phyloP scores from a whole-genome alignment of 2,113 vertebrate species.

The Rhynchomys soricoides region DNA sequence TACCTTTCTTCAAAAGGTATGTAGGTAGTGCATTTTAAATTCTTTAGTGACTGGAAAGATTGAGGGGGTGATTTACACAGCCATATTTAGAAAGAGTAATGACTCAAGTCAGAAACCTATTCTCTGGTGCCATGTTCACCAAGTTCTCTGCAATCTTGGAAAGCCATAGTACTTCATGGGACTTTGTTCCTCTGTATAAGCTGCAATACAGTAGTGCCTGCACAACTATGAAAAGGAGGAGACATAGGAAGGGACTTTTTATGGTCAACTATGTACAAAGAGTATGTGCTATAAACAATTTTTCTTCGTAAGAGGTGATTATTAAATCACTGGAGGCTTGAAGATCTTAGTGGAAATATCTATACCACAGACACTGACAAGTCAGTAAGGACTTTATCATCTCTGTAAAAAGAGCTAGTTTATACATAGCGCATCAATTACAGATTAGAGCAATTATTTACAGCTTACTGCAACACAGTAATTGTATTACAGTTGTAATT shows the following conservation, averaged over 20 bases:
- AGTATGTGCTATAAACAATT: neutral
- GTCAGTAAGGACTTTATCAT: neutral
- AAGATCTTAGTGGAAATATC: neutral
- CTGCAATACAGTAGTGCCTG: neutral
- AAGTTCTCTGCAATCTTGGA: neutral
- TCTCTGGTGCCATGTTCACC: neutral
- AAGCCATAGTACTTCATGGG: neutral
- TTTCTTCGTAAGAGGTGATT: neutral
- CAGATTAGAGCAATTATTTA: neutral
- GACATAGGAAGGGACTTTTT: neutral
- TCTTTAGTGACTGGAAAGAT: neutral
- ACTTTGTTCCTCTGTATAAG: neutral
- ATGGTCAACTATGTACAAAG: neutral
- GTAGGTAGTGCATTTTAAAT: neutral
- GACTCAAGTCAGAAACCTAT: neutral
- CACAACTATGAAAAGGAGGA: neutral
- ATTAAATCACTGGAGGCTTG: neutral
- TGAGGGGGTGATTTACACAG: neutral
- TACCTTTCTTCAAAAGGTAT: neutral
- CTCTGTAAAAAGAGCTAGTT: neutral
- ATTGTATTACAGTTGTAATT: too few relatives aligned
- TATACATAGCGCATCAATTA: neutral
- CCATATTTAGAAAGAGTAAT: neutral
- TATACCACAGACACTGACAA: neutral
- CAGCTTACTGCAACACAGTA: neutral